Conservation (phyloP, 2,888 invertebrate genomes). For the Conchocele bisecta region DNA sequence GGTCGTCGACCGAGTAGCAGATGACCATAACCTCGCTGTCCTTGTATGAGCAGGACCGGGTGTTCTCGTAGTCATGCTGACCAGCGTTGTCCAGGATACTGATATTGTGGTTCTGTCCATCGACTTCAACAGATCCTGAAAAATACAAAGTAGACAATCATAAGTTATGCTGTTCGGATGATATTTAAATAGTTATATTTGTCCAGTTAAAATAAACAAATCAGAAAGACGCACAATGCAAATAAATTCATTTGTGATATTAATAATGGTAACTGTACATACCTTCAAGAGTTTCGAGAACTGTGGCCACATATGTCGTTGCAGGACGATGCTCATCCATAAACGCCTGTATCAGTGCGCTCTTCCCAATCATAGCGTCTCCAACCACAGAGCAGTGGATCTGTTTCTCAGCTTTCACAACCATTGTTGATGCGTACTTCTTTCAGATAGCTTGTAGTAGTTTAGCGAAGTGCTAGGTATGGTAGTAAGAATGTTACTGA, state of each 20-base stretch:
- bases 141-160: constrained; percentile 15
- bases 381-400: constrained; percentile 70
- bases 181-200: constrained; percentile 6
- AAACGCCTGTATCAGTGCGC: constrained; percentile 65
- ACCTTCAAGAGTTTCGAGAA: constrained; percentile 69
- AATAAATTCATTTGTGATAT: not conserved
- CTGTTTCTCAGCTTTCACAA: constrained; percentile 56
- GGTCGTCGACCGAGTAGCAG: constrained; percentile 71
- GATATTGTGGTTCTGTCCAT: constrained; percentile 69
- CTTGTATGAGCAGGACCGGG: constrained; percentile 67
- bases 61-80: constrained; percentile 69
- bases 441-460: not conserved
- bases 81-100: constrained; percentile 73
- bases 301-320: constrained; percentile 64
- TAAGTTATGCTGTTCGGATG: not conserved
- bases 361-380: constrained; percentile 74
- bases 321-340: constrained; percentile 55
- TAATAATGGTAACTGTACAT: constrained; percentile 12
- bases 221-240: not conserved
- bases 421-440: constrained; percentile 29
- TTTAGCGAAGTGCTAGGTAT: not conserved
- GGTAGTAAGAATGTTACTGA: not conserved
- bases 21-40: constrained; percentile 70
- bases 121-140: constrained; percentile 67
- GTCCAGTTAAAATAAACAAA: constrained; percentile 17